A percentile compares a stretch with the other conserved stretches of the same genome.
Evolutionary conservation across 1,140 invertebrate genomes (phyloP).

Genomic region (Branchinecta lynchi): DNA sequence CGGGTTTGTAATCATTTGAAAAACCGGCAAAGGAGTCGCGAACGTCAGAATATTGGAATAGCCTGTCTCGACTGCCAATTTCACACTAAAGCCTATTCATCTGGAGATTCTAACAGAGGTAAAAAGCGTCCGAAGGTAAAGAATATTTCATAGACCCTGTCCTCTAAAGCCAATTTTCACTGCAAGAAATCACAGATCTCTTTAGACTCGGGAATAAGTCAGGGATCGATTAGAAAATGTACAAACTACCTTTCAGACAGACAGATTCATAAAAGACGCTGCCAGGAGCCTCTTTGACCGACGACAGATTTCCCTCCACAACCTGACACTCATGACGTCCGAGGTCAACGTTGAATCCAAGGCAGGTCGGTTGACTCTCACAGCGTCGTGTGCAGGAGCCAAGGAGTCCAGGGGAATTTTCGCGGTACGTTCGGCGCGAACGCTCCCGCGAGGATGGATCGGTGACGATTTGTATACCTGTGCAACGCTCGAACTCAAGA

Average conservation of each 20-base stretch:
- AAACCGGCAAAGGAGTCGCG: no score
- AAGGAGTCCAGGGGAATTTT: slow-evolving; percentile 29
- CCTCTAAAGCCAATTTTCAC: no score
- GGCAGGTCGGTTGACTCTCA: slow-evolving; percentile 30
- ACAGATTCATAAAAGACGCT: slow-evolving; percentile 35
- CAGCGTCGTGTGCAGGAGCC: slow-evolving; percentile 31
- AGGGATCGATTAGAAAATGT: no score
- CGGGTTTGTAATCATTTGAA: no score
- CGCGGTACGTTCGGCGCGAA: slow-evolving; percentile 28
- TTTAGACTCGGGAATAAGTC: no score
- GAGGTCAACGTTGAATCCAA: slow-evolving; percentile 35
- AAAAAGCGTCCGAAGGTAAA: no score
- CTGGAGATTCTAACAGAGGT: no score
- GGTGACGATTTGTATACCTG: slow-evolving; percentile 31
- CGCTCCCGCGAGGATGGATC: slow-evolving; percentile 24
- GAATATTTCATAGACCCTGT: no score
- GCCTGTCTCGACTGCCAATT: no score
- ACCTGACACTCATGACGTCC: slow-evolving; percentile 32
- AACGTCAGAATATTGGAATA: no score
- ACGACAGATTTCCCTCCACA: slow-evolving; percentile 28
- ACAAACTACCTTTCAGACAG: slow-evolving; percentile 30
- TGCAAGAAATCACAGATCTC: no score
- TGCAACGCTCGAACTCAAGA: slow-evolving; percentile 33
- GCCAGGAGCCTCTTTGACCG: slow-evolving; percentile 28
- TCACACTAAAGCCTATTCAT: no score